Base-by-base conservation (phyloP, 2,113 vertebrate genomes). In the Pogonocichla stellata region DNA sequence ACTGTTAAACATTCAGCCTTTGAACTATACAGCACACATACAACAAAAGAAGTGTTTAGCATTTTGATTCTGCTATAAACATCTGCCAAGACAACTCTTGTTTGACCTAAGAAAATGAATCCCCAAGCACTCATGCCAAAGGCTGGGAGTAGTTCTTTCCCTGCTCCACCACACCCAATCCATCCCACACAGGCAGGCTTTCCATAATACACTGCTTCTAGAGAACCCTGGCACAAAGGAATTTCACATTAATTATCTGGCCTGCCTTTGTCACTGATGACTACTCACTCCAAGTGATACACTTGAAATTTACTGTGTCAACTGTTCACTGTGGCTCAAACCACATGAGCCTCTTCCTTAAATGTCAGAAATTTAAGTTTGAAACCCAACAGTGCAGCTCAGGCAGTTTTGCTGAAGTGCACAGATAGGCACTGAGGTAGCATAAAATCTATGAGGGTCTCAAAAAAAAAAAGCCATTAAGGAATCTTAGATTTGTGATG, bases 161-260 rank as follows among this genome's bases (percentile, higher is more conserved):
- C 29, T 95, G 58, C 16, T 80, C 82, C 73, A 97, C 97, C 98
- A 98, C 98, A 96, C 97, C 96, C 98, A 90, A 15, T 1, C 90
- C 93, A 96, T 57, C 94, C 96, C 91, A 94, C 95, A 91, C 95
- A 38, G 93, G 86, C 94, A 90, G 42, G 40, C 91, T 96, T 81
- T 96, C 97, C 97, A 73, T 56, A 90, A 71, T 61, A 80, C 53
- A 73, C 19, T 69, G 91, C 66, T 92, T 96, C 83, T 73, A 78
- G 58, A 84, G 71, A 58, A 92, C 84, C 91, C 69, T 54, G 96
- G 92, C 93, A 91, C 16, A 14, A 61, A 94, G 67, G 54, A 90
- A 77, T 94, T 53, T 45, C 6, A 80, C 92, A 77, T 90, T 86
- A 90, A 96, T 84, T 86, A 87, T 48, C 85, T 78, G 84, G 38